Conservation (phyloP, 2,797 vertebrate genomes). For the Lagocephalus sceleratus region DNA sequence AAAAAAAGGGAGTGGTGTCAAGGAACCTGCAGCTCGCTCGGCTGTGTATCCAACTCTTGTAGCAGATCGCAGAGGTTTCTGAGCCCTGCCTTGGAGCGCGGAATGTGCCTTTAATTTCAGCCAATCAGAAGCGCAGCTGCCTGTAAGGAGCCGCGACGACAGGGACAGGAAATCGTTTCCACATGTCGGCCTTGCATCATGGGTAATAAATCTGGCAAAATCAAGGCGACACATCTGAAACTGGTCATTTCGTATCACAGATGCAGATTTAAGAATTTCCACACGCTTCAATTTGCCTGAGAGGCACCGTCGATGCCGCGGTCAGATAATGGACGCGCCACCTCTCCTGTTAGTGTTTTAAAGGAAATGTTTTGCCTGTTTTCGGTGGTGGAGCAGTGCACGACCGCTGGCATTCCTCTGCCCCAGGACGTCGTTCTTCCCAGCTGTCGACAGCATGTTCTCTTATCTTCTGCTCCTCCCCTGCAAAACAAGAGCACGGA, state of each 20-base stretch:
- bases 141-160: conserved; percentile 25
- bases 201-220: conserved; percentile 12
- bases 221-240: conserved; percentile 9
- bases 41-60: conserved; percentile 60
- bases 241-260: conserved; percentile 5
- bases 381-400: conserved; percentile 56
- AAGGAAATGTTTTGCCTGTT: conserved; percentile 8
- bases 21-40: conserved; percentile 40
- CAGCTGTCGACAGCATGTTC: conserved; percentile 64
- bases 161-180: conserved; percentile 34
- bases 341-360: no score
- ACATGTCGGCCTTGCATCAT: conserved; percentile 18
- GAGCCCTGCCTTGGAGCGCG: conserved; percentile 25
- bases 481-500: conserved; percentile 56
- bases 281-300: no score
- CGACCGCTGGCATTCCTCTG: conserved; percentile 57
- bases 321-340: background rate
- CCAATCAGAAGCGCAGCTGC: conserved; percentile 22
- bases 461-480: conserved; percentile 51
- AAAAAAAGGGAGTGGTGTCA: conserved; percentile 54
- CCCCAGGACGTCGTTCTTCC: conserved; percentile 52
- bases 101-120: conserved; percentile 31
- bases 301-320: background rate
- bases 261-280: no score
- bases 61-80: conserved; percentile 26